Evolutionary conservation across 2,797 vertebrate genomes (phyloP).

Genomic region (Geotrypetes seraphini): DNA sequence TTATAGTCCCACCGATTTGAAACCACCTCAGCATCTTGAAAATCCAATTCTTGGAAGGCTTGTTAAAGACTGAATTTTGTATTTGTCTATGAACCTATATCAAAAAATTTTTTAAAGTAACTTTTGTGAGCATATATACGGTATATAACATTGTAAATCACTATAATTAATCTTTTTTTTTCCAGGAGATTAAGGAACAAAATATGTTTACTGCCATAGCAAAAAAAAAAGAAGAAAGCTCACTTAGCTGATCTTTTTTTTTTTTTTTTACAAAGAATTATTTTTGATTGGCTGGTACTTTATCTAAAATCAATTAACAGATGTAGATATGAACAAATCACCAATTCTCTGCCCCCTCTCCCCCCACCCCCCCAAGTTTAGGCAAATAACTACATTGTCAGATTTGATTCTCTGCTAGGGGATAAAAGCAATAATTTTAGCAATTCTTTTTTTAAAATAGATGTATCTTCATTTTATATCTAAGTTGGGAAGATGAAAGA

Average conservation of each 20-base stretch:
- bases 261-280: constrained; percentile 28
- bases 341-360: too few relatives aligned
- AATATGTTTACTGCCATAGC: constrained; percentile 27
- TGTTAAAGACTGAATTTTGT: constrained; percentile 9
- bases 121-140: constrained; percentile 4
- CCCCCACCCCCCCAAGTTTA: constrained; percentile 8
- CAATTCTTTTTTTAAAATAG: constrained; percentile 16
- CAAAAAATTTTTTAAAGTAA: constrained; percentile 6
- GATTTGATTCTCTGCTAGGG: constrained; percentile 11
- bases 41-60: background rate
- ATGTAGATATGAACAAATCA: constrained; percentile 1
- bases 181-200: constrained; percentile 11
- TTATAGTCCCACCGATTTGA: background rate
- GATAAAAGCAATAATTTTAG: constrained; percentile 49
- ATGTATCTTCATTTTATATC: constrained; percentile 12
- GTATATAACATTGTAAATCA: constrained; percentile 8
- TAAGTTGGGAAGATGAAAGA: constrained; percentile 12
- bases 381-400: constrained; percentile 15
- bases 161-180: constrained; percentile 14
- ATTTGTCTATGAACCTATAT: constrained; percentile 21
- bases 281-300: constrained; percentile 2
- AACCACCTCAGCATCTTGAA: background rate
- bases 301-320: constrained; percentile 12
- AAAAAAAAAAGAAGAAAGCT: constrained; percentile 17
- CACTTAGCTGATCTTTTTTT: constrained; percentile 15